These are phyloP conservation scores for Huso huso DNA, from an alignment of 2,797 vertebrate species.

Conservation along the genomic window DNA sequence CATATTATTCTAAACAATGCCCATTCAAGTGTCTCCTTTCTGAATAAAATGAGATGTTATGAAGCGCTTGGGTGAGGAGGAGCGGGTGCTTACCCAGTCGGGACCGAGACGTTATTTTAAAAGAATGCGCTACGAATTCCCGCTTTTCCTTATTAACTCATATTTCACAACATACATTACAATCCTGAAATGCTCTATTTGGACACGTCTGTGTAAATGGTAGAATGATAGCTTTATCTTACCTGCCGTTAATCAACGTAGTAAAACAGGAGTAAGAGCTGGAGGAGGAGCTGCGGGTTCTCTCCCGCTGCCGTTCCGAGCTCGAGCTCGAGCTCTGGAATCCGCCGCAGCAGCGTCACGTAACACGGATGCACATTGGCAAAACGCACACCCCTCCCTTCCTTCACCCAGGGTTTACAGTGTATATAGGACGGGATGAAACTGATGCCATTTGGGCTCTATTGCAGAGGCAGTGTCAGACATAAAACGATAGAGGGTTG, in stretches of 20 bases:
- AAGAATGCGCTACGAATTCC: slow-evolving; percentile 53
- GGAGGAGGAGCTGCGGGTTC: slow-evolving; percentile 61
- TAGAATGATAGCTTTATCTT: slow-evolving; percentile 14
- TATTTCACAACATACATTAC: background rate
- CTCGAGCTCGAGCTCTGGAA: slow-evolving; percentile 55
- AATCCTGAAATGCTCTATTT: too few species aligned
- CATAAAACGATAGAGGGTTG: slow-evolving; percentile 12
- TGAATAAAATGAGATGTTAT: slow-evolving; percentile 39
- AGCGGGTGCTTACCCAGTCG: slow-evolving; percentile 37
- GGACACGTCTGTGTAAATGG: background rate
- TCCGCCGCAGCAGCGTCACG: slow-evolving; percentile 61
- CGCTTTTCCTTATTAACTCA: slow-evolving; percentile 20
- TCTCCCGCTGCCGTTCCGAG: slow-evolving; percentile 69
- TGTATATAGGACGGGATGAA: slow-evolving; percentile 28
- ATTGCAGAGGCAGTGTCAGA: slow-evolving; percentile 7
- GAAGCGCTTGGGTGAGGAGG: slow-evolving; percentile 42
- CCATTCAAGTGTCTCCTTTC: slow-evolving; percentile 13
- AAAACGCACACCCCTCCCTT: slow-evolving; percentile 43
- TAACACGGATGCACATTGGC: slow-evolving; percentile 54
- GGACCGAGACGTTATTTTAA: slow-evolving; percentile 39
- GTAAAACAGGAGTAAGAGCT: slow-evolving; percentile 34
- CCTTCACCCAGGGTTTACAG: slow-evolving; percentile 38
- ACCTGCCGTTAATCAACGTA: slow-evolving; percentile 55
- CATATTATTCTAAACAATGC: background rate
- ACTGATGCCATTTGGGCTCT: slow-evolving; percentile 58